A percentile compares a stretch with the other conserved stretches of the same genome.
Conservation (phyloP, 1,140 invertebrate genomes). For the Sitophilus oryzae region DNA sequence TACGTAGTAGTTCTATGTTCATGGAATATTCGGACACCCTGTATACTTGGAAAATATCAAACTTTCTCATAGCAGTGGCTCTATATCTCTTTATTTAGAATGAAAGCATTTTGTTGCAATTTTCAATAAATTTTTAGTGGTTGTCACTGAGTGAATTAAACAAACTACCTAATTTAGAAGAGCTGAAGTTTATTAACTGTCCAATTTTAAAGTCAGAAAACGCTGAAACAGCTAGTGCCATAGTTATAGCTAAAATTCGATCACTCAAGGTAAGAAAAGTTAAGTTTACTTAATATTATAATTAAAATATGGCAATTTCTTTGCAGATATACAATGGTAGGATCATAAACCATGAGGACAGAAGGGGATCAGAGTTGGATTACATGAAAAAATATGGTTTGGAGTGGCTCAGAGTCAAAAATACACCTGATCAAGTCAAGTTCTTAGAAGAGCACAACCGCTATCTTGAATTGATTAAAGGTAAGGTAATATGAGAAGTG, state of each 20-base stretch:
- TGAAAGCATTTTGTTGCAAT: background rate
- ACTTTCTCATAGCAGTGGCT: background rate
- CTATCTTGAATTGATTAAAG: conserved; percentile 55
- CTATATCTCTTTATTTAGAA: too few species aligned
- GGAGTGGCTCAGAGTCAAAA: conserved; percentile 59
- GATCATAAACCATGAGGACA: conserved; percentile 58
- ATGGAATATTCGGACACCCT: too few species aligned
- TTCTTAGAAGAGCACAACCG: conserved; percentile 70
- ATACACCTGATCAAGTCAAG: conserved; percentile 45
- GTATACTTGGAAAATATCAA: background rate
- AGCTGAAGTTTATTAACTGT: conserved; percentile 68
- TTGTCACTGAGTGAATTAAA: conserved; percentile 74
- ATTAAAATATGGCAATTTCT: too few species aligned
- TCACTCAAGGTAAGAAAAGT: conserved; percentile 49
- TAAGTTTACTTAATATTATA: too few species aligned
- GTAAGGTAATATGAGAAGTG: conserved; percentile 39
- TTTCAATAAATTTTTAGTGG: conserved; percentile 67
- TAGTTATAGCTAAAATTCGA: conserved; percentile 68
- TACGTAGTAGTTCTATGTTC: too few species aligned
- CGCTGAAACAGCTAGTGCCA: conserved; percentile 64
- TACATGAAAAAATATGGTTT: conserved; percentile 75
- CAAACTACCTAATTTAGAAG: conserved; percentile 64
- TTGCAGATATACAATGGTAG: conserved; percentile 63
- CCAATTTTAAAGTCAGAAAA: conserved; percentile 62
- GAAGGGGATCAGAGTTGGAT: conserved; percentile 81